A percentile compares a stretch with the other conserved stretches of the same genome.
These are phyloP conservation scores for Sinhomidia bicolor DNA, from an alignment of 2,888 invertebrate species.

Conservation along the genomic window DNA sequence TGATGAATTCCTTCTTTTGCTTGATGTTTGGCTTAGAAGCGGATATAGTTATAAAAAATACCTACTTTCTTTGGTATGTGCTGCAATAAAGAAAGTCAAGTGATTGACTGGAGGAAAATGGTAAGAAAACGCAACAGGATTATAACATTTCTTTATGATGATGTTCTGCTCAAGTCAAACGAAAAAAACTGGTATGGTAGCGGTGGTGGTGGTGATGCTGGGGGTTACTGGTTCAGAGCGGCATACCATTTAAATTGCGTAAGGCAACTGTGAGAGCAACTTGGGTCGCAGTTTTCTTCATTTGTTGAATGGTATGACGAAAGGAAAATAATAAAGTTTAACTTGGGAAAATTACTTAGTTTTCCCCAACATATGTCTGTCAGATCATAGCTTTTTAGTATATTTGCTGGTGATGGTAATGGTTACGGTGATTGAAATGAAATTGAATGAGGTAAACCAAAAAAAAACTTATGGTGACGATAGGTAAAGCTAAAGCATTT, in stretches of 20 bases:
- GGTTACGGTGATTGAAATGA: background rate
- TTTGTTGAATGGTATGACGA: background rate
- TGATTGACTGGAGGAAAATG: background rate
- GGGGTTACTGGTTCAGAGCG: too few species aligned
- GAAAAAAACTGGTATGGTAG: background rate
- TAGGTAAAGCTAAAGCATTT: too few species aligned
- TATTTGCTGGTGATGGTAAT: constrained; percentile 8
- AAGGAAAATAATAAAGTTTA: constrained; percentile 6
- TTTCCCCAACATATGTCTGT: background rate
- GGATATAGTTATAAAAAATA: background rate
- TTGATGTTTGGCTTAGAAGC: background rate
- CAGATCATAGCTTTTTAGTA: background rate
- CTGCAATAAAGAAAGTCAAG: background rate
- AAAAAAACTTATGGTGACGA: too few species aligned
- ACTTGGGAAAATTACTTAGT: constrained; percentile 12
- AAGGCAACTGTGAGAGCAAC: too few species aligned
- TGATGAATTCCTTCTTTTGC: constrained; percentile 24
- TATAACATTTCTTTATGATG: constrained; percentile 2
- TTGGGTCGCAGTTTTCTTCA: background rate
- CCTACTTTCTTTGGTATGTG: background rate
- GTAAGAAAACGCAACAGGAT: background rate
- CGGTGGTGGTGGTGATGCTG: background rate
- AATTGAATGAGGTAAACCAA: background rate
- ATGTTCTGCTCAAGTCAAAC: background rate
- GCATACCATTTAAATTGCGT: too few species aligned